Conservation (phyloP, 2,797 vertebrate genomes). For the Oophaga sylvatica region DNA sequence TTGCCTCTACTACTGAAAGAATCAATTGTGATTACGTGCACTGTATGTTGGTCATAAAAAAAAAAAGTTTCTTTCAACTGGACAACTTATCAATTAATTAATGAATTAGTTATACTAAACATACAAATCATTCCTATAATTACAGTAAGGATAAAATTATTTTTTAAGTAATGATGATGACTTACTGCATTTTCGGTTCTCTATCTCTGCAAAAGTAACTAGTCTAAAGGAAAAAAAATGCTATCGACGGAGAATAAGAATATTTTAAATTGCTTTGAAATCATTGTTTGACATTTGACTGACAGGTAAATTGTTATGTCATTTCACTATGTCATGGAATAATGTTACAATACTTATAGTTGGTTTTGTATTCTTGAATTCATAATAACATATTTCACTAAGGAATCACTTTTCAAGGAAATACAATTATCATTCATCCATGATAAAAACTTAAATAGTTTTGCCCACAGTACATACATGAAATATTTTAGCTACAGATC, state of each 20-base stretch:
- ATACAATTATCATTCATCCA: slow-evolving; percentile 52
- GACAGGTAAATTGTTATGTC: slow-evolving; percentile 61
- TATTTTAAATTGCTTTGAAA: slow-evolving; percentile 53
- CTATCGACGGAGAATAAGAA: slow-evolving; percentile 35
- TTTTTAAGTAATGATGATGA: neutral
- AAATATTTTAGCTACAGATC: slow-evolving; percentile 12
- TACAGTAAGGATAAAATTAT: no score
- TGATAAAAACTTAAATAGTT: slow-evolving; percentile 54
- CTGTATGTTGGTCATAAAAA: no score
- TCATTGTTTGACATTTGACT: slow-evolving; percentile 60
- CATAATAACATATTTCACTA: slow-evolving; percentile 59
- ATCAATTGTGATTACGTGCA: no score
- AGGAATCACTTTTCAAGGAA: slow-evolving; percentile 54
- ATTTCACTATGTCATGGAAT: slow-evolving; percentile 59
- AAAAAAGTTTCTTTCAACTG: no score
- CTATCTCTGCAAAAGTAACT: neutral
- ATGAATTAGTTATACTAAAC: no score
- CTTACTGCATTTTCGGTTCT: neutral
- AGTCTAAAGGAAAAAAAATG: slow-evolving; percentile 17
- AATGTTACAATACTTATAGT: slow-evolving; percentile 58
- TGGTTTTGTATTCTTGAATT: slow-evolving; percentile 56
- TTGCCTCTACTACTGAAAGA: no score
- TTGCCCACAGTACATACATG: slow-evolving; percentile 28
- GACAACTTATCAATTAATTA: no score
- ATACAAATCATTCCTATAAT: no score